phyloP scores from a whole-genome alignment of 2,797 vertebrate genomes.

The Pangasius mekongensis region DNA sequence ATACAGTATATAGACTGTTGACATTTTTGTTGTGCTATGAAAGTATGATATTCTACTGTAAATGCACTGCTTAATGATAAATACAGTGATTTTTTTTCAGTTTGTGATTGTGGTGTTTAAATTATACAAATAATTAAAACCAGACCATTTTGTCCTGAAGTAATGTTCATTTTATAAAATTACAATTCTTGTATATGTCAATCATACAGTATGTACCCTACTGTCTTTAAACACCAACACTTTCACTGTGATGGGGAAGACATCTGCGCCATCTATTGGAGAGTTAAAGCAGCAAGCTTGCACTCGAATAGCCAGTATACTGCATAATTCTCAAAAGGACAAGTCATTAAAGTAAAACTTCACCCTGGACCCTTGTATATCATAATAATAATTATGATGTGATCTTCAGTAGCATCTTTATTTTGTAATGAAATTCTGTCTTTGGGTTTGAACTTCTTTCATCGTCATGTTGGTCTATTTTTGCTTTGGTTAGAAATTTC shows the following conservation, averaged over 20 bases:
- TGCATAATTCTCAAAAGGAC: not conserved
- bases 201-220: not conserved
- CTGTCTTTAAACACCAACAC: not conserved
- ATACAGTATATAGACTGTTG: not conserved
- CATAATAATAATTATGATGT: not conserved
- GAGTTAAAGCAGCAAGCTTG: not conserved
- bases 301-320: not conserved
- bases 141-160: not conserved
- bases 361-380: not conserved
- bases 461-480: not conserved
- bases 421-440: not conserved
- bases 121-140: not conserved
- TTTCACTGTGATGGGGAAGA: not conserved
- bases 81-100: not conserved
- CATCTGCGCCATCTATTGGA: constrained; percentile 9
- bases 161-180: not conserved
- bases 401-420: not conserved
- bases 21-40: not conserved
- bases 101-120: not conserved
- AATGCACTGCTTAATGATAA: not conserved
- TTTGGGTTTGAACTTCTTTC: too few relatives aligned
- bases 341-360: not conserved
- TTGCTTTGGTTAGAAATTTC: not conserved
- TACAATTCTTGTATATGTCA: not conserved
- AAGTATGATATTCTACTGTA: not conserved